A percentile compares a stretch with the other conserved stretches of the same genome.
Conservation (phyloP, 2,113 vertebrate species). For the Sturnus vulgaris region DNA sequence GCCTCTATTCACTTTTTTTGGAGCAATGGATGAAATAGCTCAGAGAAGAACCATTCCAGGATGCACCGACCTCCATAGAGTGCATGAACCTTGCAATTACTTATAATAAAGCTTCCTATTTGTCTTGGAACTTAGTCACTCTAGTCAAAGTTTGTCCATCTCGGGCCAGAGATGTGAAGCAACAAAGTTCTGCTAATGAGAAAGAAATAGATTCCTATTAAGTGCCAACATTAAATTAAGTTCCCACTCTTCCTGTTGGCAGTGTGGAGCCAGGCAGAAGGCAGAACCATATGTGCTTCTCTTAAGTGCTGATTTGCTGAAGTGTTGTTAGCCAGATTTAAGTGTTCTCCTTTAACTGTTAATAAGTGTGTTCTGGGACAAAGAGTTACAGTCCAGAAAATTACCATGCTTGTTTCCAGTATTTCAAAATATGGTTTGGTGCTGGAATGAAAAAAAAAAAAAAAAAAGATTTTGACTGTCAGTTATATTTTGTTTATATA, state of each 20-base stretch:
- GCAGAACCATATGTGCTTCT: conserved; percentile 58
- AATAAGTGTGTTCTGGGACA: conserved; percentile 23
- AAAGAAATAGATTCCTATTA: conserved; percentile 11
- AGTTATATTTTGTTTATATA: neutral
- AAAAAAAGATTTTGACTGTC: neutral
- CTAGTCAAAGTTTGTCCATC: neutral
- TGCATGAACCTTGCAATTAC: neutral
- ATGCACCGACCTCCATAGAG: neutral
- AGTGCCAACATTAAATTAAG: neutral
- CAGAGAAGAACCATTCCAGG: neutral
- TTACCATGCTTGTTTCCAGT: accelerated
- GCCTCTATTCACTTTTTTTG: neutral
- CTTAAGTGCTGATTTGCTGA: conserved; percentile 29
- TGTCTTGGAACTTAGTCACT: neutral
- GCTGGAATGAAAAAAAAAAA: neutral
- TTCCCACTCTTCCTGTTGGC: conserved; percentile 55
- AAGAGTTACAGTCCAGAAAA: neutral
- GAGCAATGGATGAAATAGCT: neutral
- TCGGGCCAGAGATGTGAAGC: neutral
- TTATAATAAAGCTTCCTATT: neutral
- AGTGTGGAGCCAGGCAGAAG: conserved; percentile 35
- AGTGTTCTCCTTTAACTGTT: neutral
- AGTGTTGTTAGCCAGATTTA: neutral
- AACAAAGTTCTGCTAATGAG: neutral
- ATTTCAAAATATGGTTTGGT: neutral